Evolutionary conservation across 1,140 invertebrate genomes (phyloP).

Genomic region (Pentalonia nigronervosa): DNA sequence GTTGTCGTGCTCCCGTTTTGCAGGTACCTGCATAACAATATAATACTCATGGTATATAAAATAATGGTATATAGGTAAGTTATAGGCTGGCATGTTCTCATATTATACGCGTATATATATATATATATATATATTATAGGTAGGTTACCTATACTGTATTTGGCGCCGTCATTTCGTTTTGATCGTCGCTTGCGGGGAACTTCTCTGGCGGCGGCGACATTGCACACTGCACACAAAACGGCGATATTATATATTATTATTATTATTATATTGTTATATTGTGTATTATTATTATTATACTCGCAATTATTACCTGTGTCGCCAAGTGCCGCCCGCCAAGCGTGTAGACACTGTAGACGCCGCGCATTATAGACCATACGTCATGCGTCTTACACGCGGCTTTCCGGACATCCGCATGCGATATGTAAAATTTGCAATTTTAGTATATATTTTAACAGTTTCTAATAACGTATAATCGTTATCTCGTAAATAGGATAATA

Average conservation of each 20-base stretch:
- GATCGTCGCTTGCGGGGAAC: constrained; percentile 17
- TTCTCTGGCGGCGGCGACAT: neutral
- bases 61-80: neutral
- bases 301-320: neutral
- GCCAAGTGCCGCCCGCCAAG: neutral
- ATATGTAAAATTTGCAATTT: neutral
- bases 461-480: neutral
- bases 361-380: neutral
- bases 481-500: no score
- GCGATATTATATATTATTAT: neutral
- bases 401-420: neutral
- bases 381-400: neutral
- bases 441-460: neutral
- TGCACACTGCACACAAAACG: neutral
- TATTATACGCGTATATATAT: neutral
- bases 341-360: neutral
- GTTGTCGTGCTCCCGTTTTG: constrained; percentile 10
- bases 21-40: neutral
- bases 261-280: neutral
- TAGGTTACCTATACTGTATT: neutral
- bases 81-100: neutral
- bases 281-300: neutral
- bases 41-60: neutral
- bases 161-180: constrained; percentile 39
- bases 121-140: neutral